A percentile compares a stretch with the other conserved stretches of the same genome.
Evolutionary conservation across 1,140 invertebrate species (phyloP).

Genomic region (Cotesia vestalis): DNA sequence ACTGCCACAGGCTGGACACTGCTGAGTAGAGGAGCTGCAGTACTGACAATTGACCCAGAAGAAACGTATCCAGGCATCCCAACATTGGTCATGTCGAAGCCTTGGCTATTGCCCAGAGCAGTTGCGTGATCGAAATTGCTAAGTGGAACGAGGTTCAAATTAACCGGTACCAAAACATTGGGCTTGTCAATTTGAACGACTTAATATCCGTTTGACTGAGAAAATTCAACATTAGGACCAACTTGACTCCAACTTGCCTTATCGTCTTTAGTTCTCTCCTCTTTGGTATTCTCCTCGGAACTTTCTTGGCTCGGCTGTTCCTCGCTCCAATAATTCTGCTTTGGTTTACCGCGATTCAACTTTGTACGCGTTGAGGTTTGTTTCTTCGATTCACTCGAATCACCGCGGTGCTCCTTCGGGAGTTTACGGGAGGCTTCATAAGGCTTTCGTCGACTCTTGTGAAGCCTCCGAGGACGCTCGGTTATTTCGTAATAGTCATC

Average conservation of each 20-base stretch:
- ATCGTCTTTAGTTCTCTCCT: slow-evolving; percentile 27
- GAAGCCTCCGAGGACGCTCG: slow-evolving; percentile 48
- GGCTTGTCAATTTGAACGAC: slow-evolving; percentile 58
- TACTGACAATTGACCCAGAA: slow-evolving; percentile 47
- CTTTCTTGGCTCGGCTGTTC: slow-evolving; percentile 42
- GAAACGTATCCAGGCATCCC: slow-evolving; percentile 51
- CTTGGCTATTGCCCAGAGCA: slow-evolving; percentile 59
- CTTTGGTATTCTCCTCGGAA: slow-evolving; percentile 39
- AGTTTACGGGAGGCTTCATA: slow-evolving; percentile 46
- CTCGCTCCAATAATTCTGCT: slow-evolving; percentile 48
- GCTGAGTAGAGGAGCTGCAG: slow-evolving; percentile 50
- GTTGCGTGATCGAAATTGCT: slow-evolving; percentile 59
- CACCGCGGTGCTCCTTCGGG: slow-evolving; percentile 56
- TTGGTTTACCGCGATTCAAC: slow-evolving; percentile 45
- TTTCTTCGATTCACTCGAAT: slow-evolving; percentile 46
- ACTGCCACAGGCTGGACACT: slow-evolving; percentile 38
- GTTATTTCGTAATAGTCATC: slow-evolving; percentile 59
- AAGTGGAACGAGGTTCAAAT: slow-evolving; percentile 57
- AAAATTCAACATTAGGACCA: slow-evolving; percentile 51
- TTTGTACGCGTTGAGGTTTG: slow-evolving; percentile 45
- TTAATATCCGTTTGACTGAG: slow-evolving; percentile 52
- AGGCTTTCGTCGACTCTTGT: slow-evolving; percentile 54
- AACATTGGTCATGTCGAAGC: slow-evolving; percentile 60
- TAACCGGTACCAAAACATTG: slow-evolving; percentile 55
- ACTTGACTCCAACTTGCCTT: slow-evolving; percentile 54